Base-by-base conservation (phyloP, 2,113 vertebrate genomes). In the Oryzias javanicus region DNA sequence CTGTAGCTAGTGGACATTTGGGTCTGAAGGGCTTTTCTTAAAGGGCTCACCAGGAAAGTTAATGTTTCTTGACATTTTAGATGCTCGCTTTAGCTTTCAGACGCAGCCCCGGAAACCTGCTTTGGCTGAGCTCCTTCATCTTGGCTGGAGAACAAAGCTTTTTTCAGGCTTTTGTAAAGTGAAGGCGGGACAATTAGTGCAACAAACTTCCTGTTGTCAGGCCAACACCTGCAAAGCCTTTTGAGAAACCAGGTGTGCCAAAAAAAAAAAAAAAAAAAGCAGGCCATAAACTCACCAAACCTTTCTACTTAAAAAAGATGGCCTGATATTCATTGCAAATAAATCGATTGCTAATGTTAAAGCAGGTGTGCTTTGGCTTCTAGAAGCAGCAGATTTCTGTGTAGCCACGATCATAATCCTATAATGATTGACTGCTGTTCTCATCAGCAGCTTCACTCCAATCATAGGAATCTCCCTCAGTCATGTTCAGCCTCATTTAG, bases 161-260 rank as follows among this genome's bases (percentile, higher is more conserved):
- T 56, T 27, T 22, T 72, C 18, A 59, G 47, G 27, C n/a, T 62
- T n/a, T 45, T 35, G 57, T 63, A 2, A 4, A 44, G n/a, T 27
- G 62, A 14, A 46, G 0, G 24, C 16, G n/a, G 8, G 35, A 14
- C 17, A 35, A 48, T 63, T 56, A 60, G 47, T 14, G 13, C 49
- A 47, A 18, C 8, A 24, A 1, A 13, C 22, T 51, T 61, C 44
- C 61, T 50, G 68, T 25, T 62, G 57, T 70, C 67, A 72, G 71
- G 48, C 8, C 16, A 40, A 72, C 77, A 80, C 67, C 70, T 85
- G 82, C 18, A 66, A 75, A 42, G 18, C 52, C 55, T 49, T 44
- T 41, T 58, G 51, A 51, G 41, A 47, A 63, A 49, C 74, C 72
- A 79, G 78, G 67, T 83, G 70, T 51, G 53, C 22, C 40, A 14